Evolutionary conservation across 1,140 invertebrate species (phyloP), one percentile per base, ranked within the genome.

Genomic region (Leptinotarsa undecemlineata): DNA sequence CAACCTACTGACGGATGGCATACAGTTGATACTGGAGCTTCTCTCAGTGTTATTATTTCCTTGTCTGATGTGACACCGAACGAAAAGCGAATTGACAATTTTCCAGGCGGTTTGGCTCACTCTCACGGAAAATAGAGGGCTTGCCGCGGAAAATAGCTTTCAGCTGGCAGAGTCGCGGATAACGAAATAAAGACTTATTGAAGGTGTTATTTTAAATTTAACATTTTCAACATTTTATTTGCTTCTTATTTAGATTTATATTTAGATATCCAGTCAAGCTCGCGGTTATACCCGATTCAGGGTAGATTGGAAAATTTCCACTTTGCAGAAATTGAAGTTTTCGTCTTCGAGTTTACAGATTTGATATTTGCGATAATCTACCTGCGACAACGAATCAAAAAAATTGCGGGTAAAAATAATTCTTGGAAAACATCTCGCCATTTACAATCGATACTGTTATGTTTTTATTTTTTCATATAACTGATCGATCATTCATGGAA

Each of bases 61-160:
- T 80, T 80, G 81, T 79, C 79, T 82, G 78, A 78, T 80, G 79
- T 80, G 78, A 80, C 81, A 78, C 20, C 72, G 71, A 72, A 74
- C 78, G 77, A 78, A 84, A 86, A 87, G 85, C 87, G 87, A 88
- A 88, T 88, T 89, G 88, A 86, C 88, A 89, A 89, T 89, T 89
- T 88, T 88, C 88, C 88, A 87, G 85, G 85, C 86, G 86, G 88
- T 88, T 89, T 88, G 86, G 85, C 87, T 84, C 86, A 85, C 86
- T 76, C 86, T 76, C 71, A 75, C 70, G 74, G 78, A 79, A 79
- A 79, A 80, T 74, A 78, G n/a, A 75, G 76, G 78, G 77, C 78
- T 78, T 77, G 74, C 73, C 70, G 61, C 76, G 77, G 73, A 81
- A 81, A 82, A 82, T 82, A 78, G 81, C 77, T 81, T 82, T 81